Evolutionary conservation across 1,140 invertebrate species (phyloP).

Genomic region (Microplitis demolitor): DNA sequence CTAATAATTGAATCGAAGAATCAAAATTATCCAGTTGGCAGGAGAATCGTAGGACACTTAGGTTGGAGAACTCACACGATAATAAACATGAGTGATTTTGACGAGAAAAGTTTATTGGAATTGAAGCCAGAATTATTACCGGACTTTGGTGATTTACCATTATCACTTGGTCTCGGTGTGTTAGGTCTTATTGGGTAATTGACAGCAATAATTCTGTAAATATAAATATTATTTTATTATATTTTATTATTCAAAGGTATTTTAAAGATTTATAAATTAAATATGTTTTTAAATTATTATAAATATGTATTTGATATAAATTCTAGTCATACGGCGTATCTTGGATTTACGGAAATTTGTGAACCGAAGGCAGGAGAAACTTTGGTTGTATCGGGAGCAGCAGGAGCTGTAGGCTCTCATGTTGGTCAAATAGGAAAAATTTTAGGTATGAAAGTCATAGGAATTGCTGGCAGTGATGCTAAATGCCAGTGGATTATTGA

Average conservation of each 20-base stretch:
- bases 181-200: constrained; percentile 71
- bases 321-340: constrained; percentile 72
- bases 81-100: constrained; percentile 34
- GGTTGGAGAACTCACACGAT: constrained; percentile 67
- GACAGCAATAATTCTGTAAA: no score
- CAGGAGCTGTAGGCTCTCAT: constrained; percentile 71
- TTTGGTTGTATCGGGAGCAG: constrained; percentile 70
- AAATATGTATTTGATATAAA: no score
- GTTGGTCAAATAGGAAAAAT: constrained; percentile 79
- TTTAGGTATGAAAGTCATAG: constrained; percentile 71
- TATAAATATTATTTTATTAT: constrained; percentile 3
- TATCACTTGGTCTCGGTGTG: constrained; percentile 66
- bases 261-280: not conserved
- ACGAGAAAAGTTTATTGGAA: not conserved
- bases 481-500: constrained; percentile 73
- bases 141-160: constrained; percentile 62
- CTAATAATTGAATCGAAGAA: constrained; percentile 71
- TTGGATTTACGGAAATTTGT: constrained; percentile 72
- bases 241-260: not conserved
- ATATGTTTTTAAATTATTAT: not conserved
- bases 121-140: constrained; percentile 56
- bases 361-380: constrained; percentile 71
- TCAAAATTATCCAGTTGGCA: constrained; percentile 66
- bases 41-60: constrained; percentile 63
- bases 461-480: constrained; percentile 71